phyloP scores from a whole-genome alignment of 2,888 invertebrate genomes.

The Pinctada fucata region DNA sequence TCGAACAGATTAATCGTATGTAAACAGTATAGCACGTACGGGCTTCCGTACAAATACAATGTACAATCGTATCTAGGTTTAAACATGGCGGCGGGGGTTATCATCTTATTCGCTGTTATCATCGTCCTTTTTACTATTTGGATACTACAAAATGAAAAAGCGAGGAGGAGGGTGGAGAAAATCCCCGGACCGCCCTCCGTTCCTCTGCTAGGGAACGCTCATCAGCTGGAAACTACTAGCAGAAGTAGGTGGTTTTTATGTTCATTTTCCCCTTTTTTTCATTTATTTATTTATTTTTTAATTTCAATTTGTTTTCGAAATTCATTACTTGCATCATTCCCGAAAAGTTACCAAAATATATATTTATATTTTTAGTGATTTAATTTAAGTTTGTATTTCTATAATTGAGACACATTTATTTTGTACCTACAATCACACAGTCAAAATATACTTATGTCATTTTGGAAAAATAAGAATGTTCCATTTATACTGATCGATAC shows the following conservation, averaged over 20 bases:
- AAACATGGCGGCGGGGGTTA: slow-evolving; percentile 54
- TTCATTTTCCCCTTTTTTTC: background rate
- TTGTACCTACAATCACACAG: too few relatives aligned
- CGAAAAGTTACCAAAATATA: too few relatives aligned
- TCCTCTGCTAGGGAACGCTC: slow-evolving; percentile 82
- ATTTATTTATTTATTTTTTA: background rate
- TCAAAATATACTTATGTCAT: too few relatives aligned
- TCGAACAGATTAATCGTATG: too few relatives aligned
- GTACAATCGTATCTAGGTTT: too few relatives aligned
- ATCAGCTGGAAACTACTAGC: slow-evolving; percentile 77
- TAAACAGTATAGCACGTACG: too few relatives aligned
- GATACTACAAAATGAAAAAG: slow-evolving; percentile 48
- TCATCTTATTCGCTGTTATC: slow-evolving; percentile 37
- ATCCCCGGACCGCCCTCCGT: slow-evolving; percentile 81
- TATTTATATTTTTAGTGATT: background rate
- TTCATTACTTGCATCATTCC: too few relatives aligned
- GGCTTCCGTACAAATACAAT: too few relatives aligned
- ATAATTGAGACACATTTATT: too few relatives aligned
- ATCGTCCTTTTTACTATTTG: slow-evolving; percentile 48
- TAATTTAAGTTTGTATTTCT: background rate
- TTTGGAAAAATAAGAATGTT: too few relatives aligned
- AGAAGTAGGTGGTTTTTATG: slow-evolving; percentile 11
- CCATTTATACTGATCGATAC: too few relatives aligned
- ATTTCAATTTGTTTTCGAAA: background rate
- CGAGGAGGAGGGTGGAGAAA: slow-evolving; percentile 78